Evolutionary conservation across 2,888 invertebrate species (phyloP).

Genomic region (Pherbina coryleti): DNA sequence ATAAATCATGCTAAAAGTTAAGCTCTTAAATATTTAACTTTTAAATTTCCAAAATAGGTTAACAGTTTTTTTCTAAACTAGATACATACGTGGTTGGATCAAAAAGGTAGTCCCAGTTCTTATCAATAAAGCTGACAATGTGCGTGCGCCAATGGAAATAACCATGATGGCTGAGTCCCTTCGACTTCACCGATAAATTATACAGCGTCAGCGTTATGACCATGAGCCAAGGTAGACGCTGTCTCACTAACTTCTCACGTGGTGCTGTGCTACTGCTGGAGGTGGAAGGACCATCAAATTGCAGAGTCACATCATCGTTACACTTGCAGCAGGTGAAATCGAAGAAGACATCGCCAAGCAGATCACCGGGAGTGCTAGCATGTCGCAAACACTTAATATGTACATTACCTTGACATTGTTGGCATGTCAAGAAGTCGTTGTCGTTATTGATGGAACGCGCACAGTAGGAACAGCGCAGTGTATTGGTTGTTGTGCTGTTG

Average conservation of each 20-base stretch:
- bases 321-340: slow-evolving; percentile 79
- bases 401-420: slow-evolving; percentile 73
- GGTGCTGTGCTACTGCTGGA: slow-evolving; percentile 71
- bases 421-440: slow-evolving; percentile 74
- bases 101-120: slow-evolving; percentile 83
- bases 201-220: slow-evolving; percentile 81
- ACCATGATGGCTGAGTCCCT: slow-evolving; percentile 83
- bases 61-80: too few relatives aligned
- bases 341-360: slow-evolving; percentile 83
- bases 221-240: slow-evolving; percentile 81
- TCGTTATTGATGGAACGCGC: slow-evolving; percentile 35
- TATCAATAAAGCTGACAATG: slow-evolving; percentile 83
- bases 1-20: too few relatives aligned
- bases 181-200: slow-evolving; percentile 79
- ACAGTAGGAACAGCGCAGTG: slow-evolving; percentile 2
- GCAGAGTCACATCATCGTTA: slow-evolving; percentile 62
- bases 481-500: neutral
- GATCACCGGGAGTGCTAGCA: slow-evolving; percentile 78
- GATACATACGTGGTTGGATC: slow-evolving; percentile 75
- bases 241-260: slow-evolving; percentile 74
- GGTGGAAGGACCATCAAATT: slow-evolving; percentile 70
- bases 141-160: slow-evolving; percentile 90
- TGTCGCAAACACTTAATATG: slow-evolving; percentile 78
- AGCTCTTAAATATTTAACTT: too few relatives aligned
- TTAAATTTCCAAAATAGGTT: too few relatives aligned